Base-by-base conservation (phyloP, 2,113 vertebrate species). In the Xiphophorus hellerii region DNA sequence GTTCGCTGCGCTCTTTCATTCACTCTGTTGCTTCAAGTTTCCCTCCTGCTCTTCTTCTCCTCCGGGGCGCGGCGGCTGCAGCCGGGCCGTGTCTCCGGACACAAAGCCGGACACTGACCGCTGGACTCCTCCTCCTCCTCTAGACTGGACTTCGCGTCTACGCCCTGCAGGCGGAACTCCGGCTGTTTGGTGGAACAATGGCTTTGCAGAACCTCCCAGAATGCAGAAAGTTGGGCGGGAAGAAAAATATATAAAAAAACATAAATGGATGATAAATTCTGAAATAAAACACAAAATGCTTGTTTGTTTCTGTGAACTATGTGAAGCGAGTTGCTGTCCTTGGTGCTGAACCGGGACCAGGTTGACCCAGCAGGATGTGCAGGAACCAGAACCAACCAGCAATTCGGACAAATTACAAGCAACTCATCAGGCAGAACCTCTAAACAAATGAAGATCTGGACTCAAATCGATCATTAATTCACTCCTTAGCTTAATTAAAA, bases 11-110 rank as follows among this genome's bases (percentile, higher is more conserved):
- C 12, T 42, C 60, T 44, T 42, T 61, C 25, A 33, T 11, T 37
- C 66, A 28, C 27, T 68, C 71, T 70, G 42, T 31, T 51, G 29
- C 42, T 72, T 17, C 54, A 66, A 63, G 30, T 80, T 77, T 39
- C 1, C 12, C 4, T 28, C 77, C 5, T 66, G 67, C 20, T 28
- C 66, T 2, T 48, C 31, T 37, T 1, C 25, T 64, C 44, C 61
- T 31, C n/a, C 67, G 78, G 73, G 77, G 64, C 58, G 74, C 61
- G 66, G 83, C 0, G 65, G 31, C 62, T 15, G 29, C 39, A 33
- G 63, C 62, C 73, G 37, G 14, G 60, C 11, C 14, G 15, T 48
- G 44, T 20, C 44, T 48, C 44, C 17, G 44, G 44, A 48, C 44
- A 48, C 44, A 48, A 48, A 22, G 44, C 44, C 4, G 44, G 15